A percentile compares a stretch with the other conserved stretches of the same genome.
Conservation (phyloP, 2,888 invertebrate genomes). For the Agonum fuliginosum region DNA sequence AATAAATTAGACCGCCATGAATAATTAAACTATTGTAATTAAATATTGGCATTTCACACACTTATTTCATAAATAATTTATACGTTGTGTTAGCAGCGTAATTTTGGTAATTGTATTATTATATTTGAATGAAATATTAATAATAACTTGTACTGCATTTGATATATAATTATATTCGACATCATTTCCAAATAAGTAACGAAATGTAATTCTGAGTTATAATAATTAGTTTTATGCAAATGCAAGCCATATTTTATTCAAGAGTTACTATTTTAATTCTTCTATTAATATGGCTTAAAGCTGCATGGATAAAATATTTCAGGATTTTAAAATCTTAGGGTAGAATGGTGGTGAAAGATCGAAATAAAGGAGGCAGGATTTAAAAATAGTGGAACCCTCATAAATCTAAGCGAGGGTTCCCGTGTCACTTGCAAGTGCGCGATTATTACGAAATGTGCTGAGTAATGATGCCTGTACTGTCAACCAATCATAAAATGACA, state of each 20-base stretch:
- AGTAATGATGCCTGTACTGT: slow-evolving; percentile 18
- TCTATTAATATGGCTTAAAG: slow-evolving; percentile 28
- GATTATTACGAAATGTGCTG: slow-evolving; percentile 57
- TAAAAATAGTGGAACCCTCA: slow-evolving; percentile 31
- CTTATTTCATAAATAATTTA: slow-evolving; percentile 36
- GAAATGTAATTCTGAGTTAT: too few relatives aligned
- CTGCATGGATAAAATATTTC: slow-evolving; percentile 6
- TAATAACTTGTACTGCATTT: slow-evolving; percentile 9
- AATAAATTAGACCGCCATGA: slow-evolving; percentile 18
- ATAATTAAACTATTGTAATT: slow-evolving; percentile 35
- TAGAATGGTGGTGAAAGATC: neutral
- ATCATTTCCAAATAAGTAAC: neutral
- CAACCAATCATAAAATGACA: slow-evolving; percentile 1
- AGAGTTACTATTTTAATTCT: slow-evolving; percentile 8
- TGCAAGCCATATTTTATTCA: neutral
- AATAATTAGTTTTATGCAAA: neutral
- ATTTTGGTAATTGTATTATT: slow-evolving; percentile 30
- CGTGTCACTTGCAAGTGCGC: slow-evolving; percentile 39
- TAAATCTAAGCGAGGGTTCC: slow-evolving; percentile 49
- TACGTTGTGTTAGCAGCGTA: slow-evolving; percentile 1
- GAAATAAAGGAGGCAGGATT: slow-evolving; percentile 39
- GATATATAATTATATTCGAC: neutral
- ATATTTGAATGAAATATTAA: slow-evolving; percentile 19
- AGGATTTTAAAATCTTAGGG: slow-evolving; percentile 20
- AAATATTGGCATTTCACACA: slow-evolving; percentile 38